Conservation (phyloP, 2,888 invertebrate genomes). For the Punctoribates punctum region DNA sequence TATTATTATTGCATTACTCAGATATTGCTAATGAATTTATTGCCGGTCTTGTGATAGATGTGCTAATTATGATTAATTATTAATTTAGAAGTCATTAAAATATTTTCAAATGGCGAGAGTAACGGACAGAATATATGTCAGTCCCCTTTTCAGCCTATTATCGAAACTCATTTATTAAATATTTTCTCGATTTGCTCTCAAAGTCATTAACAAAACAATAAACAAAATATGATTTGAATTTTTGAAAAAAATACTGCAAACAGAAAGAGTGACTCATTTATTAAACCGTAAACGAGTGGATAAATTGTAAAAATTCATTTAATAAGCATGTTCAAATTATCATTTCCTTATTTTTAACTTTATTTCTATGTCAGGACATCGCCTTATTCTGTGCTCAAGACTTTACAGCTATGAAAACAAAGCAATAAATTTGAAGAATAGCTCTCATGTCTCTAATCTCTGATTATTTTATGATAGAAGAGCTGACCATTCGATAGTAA, state of each 20-base stretch:
- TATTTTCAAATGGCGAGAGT: background rate
- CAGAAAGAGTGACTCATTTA: too few species aligned
- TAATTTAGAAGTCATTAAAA: background rate
- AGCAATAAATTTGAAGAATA: too few species aligned
- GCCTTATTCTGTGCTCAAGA: too few species aligned
- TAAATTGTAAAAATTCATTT: too few species aligned
- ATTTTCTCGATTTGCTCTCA: background rate
- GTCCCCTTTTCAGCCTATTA: background rate
- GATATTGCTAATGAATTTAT: background rate
- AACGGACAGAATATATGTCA: background rate
- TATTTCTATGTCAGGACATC: too few species aligned
- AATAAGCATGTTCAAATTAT: too few species aligned
- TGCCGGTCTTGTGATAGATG: background rate
- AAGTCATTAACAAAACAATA: background rate
- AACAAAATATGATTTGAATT: background rate
- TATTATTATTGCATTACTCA: background rate
- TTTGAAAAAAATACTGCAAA: background rate
- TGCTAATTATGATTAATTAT: background rate
- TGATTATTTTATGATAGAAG: too few species aligned
- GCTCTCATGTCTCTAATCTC: too few species aligned
- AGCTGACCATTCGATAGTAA: too few species aligned
- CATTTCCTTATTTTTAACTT: too few species aligned
- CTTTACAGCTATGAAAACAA: too few species aligned
- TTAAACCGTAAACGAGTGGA: too few species aligned
- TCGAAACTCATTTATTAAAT: background rate